Percentiles rank a stretch among this genome's conserved stretches.
These are phyloP conservation scores for Ageneiosus marmoratus DNA, from an alignment of 2,113 vertebrate species.

Conservation along the genomic window DNA sequence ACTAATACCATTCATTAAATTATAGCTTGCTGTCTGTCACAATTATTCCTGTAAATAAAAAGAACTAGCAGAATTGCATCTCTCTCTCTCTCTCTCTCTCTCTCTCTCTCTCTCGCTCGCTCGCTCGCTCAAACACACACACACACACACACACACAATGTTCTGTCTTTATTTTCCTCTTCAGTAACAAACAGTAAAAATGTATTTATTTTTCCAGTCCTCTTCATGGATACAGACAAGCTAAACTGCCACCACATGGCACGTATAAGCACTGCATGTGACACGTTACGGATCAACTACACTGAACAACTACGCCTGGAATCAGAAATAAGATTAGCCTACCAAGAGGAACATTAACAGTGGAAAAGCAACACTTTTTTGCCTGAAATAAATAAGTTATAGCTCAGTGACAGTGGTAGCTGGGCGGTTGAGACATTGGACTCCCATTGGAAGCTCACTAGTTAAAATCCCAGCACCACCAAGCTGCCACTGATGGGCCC, in stretches of 20 bases:
- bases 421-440: no score
- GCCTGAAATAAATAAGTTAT: not conserved
- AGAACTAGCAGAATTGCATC: not conserved
- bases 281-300: slow-evolving; percentile 6
- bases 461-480: no score
- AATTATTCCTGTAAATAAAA: not conserved
- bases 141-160: not conserved
- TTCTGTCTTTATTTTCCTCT: not conserved
- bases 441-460: no score
- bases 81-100: not conserved
- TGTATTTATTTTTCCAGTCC: not conserved
- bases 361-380: not conserved
- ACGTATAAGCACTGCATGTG: slow-evolving; percentile 34
- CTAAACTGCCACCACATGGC: slow-evolving; percentile 55
- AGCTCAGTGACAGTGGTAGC: no score
- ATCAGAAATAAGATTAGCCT: not conserved
- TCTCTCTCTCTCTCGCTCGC: not conserved
- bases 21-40: not conserved
- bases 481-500: no score
- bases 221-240: not conserved
- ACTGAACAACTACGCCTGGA: not conserved
- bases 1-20: not conserved
- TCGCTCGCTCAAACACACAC: no score
- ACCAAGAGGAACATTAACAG: not conserved
- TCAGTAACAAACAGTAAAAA: not conserved